Evolutionary conservation across 1,140 invertebrate species (phyloP).

Genomic region (Zaprionus ornatus): DNA sequence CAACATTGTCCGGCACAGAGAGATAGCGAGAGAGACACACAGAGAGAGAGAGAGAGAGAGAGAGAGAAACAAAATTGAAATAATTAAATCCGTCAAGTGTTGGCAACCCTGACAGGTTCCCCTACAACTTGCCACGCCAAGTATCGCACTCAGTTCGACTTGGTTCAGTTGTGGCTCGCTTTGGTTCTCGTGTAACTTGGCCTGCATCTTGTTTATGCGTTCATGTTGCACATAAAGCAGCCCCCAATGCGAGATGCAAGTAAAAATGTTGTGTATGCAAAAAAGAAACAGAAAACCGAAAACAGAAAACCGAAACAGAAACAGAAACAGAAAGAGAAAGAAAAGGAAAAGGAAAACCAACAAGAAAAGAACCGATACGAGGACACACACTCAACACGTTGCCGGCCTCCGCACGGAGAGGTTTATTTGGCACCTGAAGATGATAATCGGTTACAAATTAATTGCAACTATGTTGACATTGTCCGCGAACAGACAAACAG

Average conservation of each 20-base stretch:
- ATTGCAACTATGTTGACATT: conserved; percentile 83
- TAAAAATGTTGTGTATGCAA: conserved; percentile 37
- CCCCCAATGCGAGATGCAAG: conserved; percentile 57
- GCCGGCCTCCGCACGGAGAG: conserved; percentile 51
- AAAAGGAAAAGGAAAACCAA: conserved; percentile 14
- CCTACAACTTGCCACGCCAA: background rate
- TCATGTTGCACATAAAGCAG: conserved; percentile 81
- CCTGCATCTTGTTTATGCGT: conserved; percentile 74
- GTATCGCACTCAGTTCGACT: conserved; percentile 4
- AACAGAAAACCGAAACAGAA: conserved; percentile 2
- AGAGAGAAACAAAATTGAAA: conserved; percentile 65
- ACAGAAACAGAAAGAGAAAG: background rate
- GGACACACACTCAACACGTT: conserved; percentile 71
- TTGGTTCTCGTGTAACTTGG: conserved; percentile 23
- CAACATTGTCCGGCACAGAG: conserved; percentile 12
- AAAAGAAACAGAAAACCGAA: conserved; percentile 1
- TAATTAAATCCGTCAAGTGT: conserved; percentile 84
- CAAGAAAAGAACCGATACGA: conserved; percentile 54
- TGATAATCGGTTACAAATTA: conserved; percentile 84
- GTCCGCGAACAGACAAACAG: conserved; percentile 40
- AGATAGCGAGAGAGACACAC: background rate
- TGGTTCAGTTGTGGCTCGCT: background rate
- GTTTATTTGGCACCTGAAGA: conserved; percentile 84
- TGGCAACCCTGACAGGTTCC: conserved; percentile 63
- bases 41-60: background rate